Conservation (phyloP, 2,888 invertebrate species). For the Drosophila fulvimacula region DNA sequence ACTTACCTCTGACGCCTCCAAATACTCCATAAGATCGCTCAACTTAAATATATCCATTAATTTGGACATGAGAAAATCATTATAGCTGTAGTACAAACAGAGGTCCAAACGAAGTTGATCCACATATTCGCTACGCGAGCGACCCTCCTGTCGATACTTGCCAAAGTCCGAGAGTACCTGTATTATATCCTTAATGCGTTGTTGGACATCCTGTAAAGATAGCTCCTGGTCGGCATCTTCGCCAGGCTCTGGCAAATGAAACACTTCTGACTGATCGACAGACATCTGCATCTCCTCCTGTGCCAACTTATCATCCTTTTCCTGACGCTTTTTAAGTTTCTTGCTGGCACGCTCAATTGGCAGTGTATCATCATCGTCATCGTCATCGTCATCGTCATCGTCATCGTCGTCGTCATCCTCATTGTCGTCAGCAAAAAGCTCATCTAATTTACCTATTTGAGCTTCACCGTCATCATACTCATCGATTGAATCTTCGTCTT, state of each 20-base stretch:
- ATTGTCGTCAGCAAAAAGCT: slow-evolving; percentile 70
- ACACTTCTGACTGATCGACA: slow-evolving; percentile 90
- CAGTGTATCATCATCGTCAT: slow-evolving; percentile 89
- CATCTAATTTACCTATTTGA: slow-evolving; percentile 80
- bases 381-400: slow-evolving; percentile 82
- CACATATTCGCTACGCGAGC: slow-evolving; percentile 92
- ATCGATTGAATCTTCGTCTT: slow-evolving; percentile 41
- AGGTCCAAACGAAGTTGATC: slow-evolving; percentile 92
- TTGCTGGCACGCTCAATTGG: slow-evolving; percentile 94
- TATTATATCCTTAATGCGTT: slow-evolving; percentile 94
- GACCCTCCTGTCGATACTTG: slow-evolving; percentile 88
- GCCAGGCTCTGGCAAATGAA: slow-evolving; percentile 91
- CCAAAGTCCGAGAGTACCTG: slow-evolving; percentile 92
- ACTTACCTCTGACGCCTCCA: slow-evolving; percentile 96
- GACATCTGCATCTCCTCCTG: slow-evolving; percentile 94
- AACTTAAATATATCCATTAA: slow-evolving; percentile 95
- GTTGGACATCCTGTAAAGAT: slow-evolving; percentile 93
- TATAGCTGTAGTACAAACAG: slow-evolving; percentile 98
- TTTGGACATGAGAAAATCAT: slow-evolving; percentile 96
- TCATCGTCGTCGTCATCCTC: slow-evolving; percentile 50
- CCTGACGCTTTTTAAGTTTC: slow-evolving; percentile 90
- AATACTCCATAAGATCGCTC: slow-evolving; percentile 94
- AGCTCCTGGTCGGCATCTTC: slow-evolving; percentile 90
- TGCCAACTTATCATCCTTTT: slow-evolving; percentile 89
- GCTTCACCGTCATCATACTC: slow-evolving; percentile 69